Percentiles rank a stretch among this genome's conserved stretches.
phyloP scores from a whole-genome alignment of 2,113 vertebrate genomes.

The Balaeniceps rex region DNA sequence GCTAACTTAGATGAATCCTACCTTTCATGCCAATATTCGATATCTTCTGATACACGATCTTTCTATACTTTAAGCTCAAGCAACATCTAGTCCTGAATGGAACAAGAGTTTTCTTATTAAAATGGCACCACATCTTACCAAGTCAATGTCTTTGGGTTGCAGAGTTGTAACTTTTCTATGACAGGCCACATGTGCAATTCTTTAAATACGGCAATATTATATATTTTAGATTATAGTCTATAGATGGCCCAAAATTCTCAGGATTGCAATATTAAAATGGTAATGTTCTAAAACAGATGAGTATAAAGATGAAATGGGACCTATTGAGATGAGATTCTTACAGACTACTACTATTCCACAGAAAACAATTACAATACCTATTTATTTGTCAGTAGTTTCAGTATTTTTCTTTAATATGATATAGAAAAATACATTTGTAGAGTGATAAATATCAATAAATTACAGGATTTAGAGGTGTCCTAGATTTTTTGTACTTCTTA shows the following conservation, averaged over 20 bases:
- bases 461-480: not conserved
- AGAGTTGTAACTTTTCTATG: not conserved
- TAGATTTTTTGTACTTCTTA: not conserved
- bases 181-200: not conserved
- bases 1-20: not conserved
- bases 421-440: not conserved
- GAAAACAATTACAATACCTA: not conserved
- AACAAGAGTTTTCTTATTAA: not conserved
- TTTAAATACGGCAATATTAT: not conserved
- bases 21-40: not conserved
- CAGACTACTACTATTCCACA: not conserved
- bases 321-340: not conserved
- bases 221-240: not conserved
- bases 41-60: not conserved
- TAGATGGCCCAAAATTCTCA: not conserved
- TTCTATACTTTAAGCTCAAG: not conserved
- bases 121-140: not conserved
- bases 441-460: not conserved
- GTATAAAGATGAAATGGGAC: not conserved
- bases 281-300: not conserved
- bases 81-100: not conserved
- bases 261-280: not conserved
- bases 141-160: not conserved
- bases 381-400: not conserved
- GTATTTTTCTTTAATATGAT: not conserved